A percentile compares a stretch with the other conserved stretches of the same genome.
Evolutionary conservation across 2,797 vertebrate species (phyloP).

Genomic region (Scolopax rusticola): DNA sequence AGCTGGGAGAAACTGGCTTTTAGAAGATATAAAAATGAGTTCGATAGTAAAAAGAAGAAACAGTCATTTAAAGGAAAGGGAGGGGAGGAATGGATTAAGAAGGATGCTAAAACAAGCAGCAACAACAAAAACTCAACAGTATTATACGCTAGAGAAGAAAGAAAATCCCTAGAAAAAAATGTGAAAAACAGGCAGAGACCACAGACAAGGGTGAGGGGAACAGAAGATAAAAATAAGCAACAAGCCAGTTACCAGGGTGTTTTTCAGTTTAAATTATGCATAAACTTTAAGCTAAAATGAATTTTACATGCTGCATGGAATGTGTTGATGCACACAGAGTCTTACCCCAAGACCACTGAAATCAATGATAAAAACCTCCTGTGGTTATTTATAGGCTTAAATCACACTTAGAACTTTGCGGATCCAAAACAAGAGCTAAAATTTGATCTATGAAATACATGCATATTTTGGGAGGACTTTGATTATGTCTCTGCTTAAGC

Average conservation of each 20-base stretch:
- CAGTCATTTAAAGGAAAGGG: not conserved
- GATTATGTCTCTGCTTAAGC: not conserved
- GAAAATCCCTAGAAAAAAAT: not conserved
- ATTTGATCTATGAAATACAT: not conserved
- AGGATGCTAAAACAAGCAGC: not conserved
- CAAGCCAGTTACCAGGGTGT: not conserved
- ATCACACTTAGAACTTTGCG: not conserved
- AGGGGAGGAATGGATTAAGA: not conserved
- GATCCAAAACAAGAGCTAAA: not conserved
- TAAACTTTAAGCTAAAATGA: slow-evolving; percentile 50
- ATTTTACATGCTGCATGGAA: slow-evolving; percentile 47
- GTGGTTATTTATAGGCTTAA: slow-evolving; percentile 40
- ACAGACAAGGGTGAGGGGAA: not conserved
- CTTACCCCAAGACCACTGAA: slow-evolving; percentile 33
- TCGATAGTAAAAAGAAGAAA: not conserved
- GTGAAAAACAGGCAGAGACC: not conserved
- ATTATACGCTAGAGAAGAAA: not conserved
- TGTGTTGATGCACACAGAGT: not conserved
- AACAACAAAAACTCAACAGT: not conserved
- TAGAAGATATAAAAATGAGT: not conserved
- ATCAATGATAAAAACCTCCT: slow-evolving; percentile 32
- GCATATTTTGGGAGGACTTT: not conserved
- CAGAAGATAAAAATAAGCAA: slow-evolving; percentile 37
- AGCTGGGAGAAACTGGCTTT: not conserved
- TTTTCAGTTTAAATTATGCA: slow-evolving; percentile 53